These are phyloP conservation scores for Sparus aurata DNA, from an alignment of 2,797 vertebrate species.

Conservation along the genomic window DNA sequence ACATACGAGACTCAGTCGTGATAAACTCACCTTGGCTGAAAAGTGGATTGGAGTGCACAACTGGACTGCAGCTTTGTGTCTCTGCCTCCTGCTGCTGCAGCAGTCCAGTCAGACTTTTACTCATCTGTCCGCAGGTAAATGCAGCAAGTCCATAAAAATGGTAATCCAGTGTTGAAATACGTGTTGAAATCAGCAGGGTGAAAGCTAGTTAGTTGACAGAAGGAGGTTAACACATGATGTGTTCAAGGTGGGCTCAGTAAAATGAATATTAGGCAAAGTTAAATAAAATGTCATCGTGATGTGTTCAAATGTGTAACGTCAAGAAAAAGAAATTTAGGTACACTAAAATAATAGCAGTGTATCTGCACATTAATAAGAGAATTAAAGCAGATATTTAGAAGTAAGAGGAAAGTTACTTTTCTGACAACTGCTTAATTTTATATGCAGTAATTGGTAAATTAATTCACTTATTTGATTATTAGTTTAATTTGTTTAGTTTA, in stretches of 20 bases:
- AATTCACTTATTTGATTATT: no score
- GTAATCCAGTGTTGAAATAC: not conserved
- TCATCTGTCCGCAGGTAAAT: not conserved
- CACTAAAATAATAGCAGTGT: not conserved
- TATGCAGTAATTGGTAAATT: no score
- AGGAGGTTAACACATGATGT: not conserved
- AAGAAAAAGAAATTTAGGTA: not conserved
- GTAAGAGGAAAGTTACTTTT: not conserved
- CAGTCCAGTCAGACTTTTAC: not conserved
- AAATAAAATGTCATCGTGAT: not conserved
- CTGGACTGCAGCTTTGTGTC: no score
- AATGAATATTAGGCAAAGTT: not conserved
- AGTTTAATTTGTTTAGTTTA: no score
- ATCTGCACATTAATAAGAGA: not conserved
- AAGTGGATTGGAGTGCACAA: no score
- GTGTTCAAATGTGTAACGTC: not conserved
- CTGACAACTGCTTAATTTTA: not conserved
- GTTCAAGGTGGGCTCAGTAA: not conserved
- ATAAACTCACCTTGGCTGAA: no score
- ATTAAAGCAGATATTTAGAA: not conserved
- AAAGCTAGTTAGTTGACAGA: not conserved
- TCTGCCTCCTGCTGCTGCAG: no score
- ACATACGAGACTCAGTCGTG: no score
- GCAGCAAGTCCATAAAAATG: conserved; percentile 3
- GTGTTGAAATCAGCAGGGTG: not conserved